These are phyloP conservation scores for Gryllus bimaculatus DNA, from an alignment of 1,140 invertebrate genomes.

Conservation along the genomic window DNA sequence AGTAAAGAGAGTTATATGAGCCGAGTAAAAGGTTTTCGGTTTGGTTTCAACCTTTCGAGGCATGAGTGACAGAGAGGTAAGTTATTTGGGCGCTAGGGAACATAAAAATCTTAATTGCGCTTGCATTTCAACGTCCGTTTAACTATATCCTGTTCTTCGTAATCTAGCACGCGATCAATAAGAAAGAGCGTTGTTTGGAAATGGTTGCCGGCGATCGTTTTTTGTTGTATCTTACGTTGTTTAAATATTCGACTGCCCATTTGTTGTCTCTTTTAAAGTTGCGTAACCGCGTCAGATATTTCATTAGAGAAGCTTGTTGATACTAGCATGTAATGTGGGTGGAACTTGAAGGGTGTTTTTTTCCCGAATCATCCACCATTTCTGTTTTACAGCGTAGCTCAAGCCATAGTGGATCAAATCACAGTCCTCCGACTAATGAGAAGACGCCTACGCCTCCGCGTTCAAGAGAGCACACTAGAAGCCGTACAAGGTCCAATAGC, in stretches of 20 bases:
- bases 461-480: conserved; percentile 23
- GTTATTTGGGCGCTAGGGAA: conserved; percentile 9
- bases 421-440: conserved; percentile 24
- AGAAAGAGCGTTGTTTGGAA: background rate
- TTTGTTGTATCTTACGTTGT: background rate
- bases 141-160: background rate
- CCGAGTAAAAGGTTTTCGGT: conserved; percentile 18
- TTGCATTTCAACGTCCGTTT: background rate
- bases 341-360: no score
- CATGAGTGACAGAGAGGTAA: conserved; percentile 26
- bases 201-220: background rate
- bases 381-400: conserved; percentile 23
- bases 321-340: no score
- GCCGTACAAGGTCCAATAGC: conserved; percentile 22
- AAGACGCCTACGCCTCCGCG: conserved; percentile 22
- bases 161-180: no score
- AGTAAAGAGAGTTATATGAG: conserved; percentile 19
- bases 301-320: no score
- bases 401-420: conserved; percentile 24
- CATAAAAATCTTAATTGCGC: background rate
- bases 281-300: no score
- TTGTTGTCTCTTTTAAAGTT: no score
- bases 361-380: background rate
- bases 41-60: conserved; percentile 23
- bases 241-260: no score